phyloP scores from a whole-genome alignment of 2,113 vertebrate genomes.

The Choloepus hoffmanni region DNA sequence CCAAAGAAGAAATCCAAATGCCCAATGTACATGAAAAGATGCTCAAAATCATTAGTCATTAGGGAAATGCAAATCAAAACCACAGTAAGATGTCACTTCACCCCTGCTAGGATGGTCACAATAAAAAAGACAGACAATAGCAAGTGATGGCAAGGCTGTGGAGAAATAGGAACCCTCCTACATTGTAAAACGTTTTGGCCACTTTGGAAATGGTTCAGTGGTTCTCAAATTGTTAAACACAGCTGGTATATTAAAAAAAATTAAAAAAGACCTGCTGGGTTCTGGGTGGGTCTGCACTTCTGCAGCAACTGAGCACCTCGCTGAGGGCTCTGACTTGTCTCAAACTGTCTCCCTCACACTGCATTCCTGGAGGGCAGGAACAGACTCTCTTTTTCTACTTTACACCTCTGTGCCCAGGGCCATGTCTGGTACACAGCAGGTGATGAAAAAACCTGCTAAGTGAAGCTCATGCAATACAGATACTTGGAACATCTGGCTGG shows the following conservation, averaged over 20 bases:
- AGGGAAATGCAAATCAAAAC: neutral
- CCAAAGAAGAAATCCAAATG: neutral
- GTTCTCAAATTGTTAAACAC: neutral
- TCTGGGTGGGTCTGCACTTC: fast-evolving
- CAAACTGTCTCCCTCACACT: neutral
- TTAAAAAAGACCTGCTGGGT: neutral
- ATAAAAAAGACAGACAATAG: neutral
- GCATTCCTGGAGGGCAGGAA: neutral
- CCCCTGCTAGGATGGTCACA: neutral
- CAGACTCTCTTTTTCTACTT: neutral
- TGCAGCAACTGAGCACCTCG: too few relatives aligned
- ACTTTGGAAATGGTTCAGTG: neutral
- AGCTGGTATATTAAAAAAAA: neutral
- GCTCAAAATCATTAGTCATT: neutral
- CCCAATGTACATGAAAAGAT: neutral
- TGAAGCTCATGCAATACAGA: fast-evolving
- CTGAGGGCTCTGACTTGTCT: too few relatives aligned
- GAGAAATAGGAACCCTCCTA: neutral
- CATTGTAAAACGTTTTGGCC: neutral
- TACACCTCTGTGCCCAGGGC: neutral
- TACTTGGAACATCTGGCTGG: too few relatives aligned
- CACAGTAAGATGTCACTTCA: neutral
- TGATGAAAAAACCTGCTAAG: neutral
- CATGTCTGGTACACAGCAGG: neutral
- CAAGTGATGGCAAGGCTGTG: neutral